These are phyloP conservation scores for Geophilus truncorum DNA, from an alignment of 2,888 invertebrate genomes.

Conservation along the genomic window DNA sequence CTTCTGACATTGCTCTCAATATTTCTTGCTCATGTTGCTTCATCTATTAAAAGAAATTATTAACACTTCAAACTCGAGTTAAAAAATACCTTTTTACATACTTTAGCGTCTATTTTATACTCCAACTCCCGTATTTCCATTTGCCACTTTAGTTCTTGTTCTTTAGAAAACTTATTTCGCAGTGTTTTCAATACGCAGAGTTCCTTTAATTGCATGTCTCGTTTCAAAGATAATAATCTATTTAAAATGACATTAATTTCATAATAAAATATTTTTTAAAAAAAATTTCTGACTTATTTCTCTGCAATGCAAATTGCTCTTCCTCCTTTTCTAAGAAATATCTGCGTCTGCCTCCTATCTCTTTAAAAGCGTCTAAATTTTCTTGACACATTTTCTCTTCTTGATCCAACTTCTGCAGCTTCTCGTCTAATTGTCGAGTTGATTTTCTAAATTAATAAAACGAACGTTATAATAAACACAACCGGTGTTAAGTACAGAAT, in stretches of 20 bases:
- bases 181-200: not conserved
- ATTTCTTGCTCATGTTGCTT: constrained; percentile 11
- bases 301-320: not conserved
- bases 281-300: not conserved
- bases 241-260: too few species aligned
- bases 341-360: not conserved
- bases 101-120: not conserved
- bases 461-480: not conserved
- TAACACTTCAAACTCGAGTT: not conserved
- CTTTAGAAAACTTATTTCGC: not conserved
- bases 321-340: not conserved
- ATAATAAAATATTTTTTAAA: too few species aligned
- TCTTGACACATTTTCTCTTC: not conserved
- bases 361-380: not conserved
- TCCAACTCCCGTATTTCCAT: not conserved
- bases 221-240: not conserved
- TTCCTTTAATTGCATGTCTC: not conserved
- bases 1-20: not conserved
- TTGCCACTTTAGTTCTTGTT: not conserved
- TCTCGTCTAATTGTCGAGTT: not conserved
- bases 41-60: not conserved
- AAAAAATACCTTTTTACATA: not conserved
- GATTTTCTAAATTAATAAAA: constrained; percentile 28
- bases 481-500: too few species aligned
- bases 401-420: not conserved